Evolutionary conservation across 2,797 vertebrate species (phyloP).

Genomic region (Chelon labrosus): DNA sequence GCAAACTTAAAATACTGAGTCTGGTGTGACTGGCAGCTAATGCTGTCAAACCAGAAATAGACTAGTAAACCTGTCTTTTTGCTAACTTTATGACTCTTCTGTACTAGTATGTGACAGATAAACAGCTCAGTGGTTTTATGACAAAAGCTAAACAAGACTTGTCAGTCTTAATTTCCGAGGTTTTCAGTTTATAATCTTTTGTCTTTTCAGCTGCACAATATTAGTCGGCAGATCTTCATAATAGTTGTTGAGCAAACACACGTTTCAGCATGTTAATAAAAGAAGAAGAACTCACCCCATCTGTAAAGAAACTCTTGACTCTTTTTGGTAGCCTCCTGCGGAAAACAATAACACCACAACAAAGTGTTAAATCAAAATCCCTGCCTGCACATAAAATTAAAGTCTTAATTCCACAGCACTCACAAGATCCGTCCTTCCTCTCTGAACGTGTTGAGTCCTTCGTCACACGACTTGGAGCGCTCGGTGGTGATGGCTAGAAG

Average conservation of each 20-base stretch:
- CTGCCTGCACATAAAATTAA: background rate
- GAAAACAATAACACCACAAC: slow-evolving; percentile 42
- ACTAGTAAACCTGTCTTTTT: background rate
- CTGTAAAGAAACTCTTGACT: slow-evolving; percentile 96
- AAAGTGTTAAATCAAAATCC: background rate
- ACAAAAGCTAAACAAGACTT: slow-evolving; percentile 5
- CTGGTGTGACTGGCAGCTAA: no score
- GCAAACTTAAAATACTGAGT: background rate
- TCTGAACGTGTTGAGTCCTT: slow-evolving; percentile 94
- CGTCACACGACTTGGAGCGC: slow-evolving; percentile 98
- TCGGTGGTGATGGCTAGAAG: slow-evolving; percentile 96
- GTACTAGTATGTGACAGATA: background rate
- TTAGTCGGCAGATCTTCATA: no score
- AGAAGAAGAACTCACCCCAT: slow-evolving; percentile 88
- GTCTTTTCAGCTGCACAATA: background rate
- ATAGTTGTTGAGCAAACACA: no score
- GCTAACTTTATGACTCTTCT: background rate
- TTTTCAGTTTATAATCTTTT: background rate
- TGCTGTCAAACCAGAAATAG: background rate
- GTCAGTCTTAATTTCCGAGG: background rate
- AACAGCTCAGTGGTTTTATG: background rate
- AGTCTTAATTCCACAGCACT: slow-evolving; percentile 51
- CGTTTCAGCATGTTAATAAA: background rate
- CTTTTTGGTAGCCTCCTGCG: slow-evolving; percentile 93
- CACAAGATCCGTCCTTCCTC: slow-evolving; percentile 93